A percentile compares a stretch with the other conserved stretches of the same genome.
phyloP scores from a whole-genome alignment of 2,113 vertebrate genomes.

The Gnathonemus longibarbis region DNA sequence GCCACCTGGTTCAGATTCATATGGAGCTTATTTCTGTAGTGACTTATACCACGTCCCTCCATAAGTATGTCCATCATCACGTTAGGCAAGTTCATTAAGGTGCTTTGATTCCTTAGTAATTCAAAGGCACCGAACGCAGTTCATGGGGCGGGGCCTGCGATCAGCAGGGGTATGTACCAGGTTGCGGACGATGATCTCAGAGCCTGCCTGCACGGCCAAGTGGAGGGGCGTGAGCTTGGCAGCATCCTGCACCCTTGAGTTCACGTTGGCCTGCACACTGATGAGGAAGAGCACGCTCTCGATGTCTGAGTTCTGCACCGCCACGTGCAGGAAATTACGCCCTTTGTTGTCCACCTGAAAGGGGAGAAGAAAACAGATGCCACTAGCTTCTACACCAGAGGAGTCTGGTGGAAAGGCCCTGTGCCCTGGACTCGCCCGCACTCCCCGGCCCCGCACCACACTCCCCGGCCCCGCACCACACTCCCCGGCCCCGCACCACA shows the following conservation, averaged over 20 bases:
- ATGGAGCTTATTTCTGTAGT: neutral
- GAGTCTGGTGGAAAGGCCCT: neutral
- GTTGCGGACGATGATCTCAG: constrained; percentile 95
- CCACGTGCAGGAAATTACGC: constrained; percentile 90
- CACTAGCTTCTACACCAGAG: neutral
- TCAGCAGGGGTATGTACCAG: constrained; percentile 61
- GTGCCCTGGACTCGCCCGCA: too few species aligned
- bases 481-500: constrained; percentile 29
- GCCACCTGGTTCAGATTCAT: neutral
- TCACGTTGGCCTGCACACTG: constrained; percentile 94
- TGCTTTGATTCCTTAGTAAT: neutral
- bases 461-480: neutral
- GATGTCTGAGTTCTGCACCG: constrained; percentile 91
- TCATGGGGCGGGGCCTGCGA: neutral
- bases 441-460: neutral
- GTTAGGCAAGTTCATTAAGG: neutral
- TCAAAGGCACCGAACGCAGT: neutral
- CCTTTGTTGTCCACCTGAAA: constrained; percentile 93
- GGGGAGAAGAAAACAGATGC: neutral
- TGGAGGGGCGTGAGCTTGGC: constrained; percentile 92
- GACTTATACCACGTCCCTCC: neutral
- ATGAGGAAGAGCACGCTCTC: constrained; percentile 97
- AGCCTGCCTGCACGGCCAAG: constrained; percentile 90
- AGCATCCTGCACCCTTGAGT: constrained; percentile 89
- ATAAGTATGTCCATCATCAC: neutral